A percentile compares a stretch with the other conserved stretches of the same genome.
Evolutionary conservation across 2,113 vertebrate species (phyloP).

Genomic region (Megatriorchis doriae): DNA sequence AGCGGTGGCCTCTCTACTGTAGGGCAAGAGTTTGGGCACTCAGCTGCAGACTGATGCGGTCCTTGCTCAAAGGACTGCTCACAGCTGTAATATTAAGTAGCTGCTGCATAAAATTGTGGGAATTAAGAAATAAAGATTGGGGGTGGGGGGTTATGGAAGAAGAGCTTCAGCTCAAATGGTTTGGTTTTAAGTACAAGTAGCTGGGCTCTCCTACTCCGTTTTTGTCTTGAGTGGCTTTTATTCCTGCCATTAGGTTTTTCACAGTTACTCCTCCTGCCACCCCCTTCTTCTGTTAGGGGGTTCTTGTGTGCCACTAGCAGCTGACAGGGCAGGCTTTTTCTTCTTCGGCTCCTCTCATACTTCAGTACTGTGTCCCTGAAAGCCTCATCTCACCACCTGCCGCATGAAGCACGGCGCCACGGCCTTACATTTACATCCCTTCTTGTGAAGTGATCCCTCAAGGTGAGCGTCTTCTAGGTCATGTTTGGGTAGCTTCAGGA

Average conservation of each 20-base stretch:
- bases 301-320: neutral
- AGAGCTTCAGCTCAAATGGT: neutral
- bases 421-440: rapidly evolving
- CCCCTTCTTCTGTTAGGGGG: neutral
- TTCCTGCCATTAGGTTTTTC: neutral
- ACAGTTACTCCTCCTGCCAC: neutral
- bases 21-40: neutral
- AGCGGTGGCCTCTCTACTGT: no score
- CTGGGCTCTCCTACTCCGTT: neutral
- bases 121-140: neutral
- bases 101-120: neutral
- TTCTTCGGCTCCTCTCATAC: neutral
- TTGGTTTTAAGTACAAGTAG: neutral
- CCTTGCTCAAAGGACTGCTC: neutral
- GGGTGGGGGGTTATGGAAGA: neutral
- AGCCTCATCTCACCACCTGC: neutral
- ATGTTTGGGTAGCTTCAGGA: neutral
- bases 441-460: rapidly evolving
- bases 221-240: neutral
- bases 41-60: neutral
- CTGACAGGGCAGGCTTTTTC: neutral
- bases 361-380: neutral
- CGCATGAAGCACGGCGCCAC: rapidly evolving
- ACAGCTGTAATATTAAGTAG: neutral
- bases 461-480: rapidly evolving